Conservation (phyloP, 1,140 invertebrate species). For the Tetranychus cinnabarinus region DNA sequence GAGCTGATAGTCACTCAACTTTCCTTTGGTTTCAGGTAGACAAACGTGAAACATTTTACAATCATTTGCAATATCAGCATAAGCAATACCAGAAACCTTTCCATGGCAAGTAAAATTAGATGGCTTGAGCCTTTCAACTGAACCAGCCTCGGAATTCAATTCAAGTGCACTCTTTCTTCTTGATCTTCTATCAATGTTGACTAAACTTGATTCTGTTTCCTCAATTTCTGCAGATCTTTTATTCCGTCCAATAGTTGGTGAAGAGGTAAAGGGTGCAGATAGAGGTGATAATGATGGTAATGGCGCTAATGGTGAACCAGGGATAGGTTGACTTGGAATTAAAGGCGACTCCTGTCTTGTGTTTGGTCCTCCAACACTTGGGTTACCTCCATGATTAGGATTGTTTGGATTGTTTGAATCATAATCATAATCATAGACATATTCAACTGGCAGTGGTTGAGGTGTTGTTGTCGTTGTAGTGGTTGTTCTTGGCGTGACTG, state of each 20-base stretch:
- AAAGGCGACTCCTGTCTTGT: background rate
- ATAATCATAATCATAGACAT: slow-evolving; percentile 9
- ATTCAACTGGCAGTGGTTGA: slow-evolving; percentile 2
- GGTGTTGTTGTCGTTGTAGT: slow-evolving; percentile 3
- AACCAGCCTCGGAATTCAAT: background rate
- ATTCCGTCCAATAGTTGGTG: background rate
- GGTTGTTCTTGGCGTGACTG: background rate
- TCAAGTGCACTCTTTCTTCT: background rate
- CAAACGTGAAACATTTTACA: slow-evolving; percentile 15
- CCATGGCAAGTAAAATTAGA: slow-evolving; percentile 11
- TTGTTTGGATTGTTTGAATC: background rate
- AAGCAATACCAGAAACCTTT: slow-evolving; percentile 13
- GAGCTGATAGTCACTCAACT: slow-evolving; percentile 10
- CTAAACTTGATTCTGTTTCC: background rate
- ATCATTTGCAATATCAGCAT: slow-evolving; percentile 13
- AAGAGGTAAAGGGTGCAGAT: background rate
- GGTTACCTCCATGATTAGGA: background rate
- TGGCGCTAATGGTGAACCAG: background rate
- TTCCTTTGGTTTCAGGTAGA: slow-evolving; percentile 9
- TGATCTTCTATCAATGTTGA: background rate
- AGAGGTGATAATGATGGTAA: background rate
- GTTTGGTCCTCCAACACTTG: background rate
- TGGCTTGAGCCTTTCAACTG: background rate
- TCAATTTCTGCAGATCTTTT: background rate
- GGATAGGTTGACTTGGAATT: background rate